Percentiles rank a stretch among this genome's conserved stretches.
phyloP scores from a whole-genome alignment of 2,888 invertebrate species.

The Lycaena phlaeas region DNA sequence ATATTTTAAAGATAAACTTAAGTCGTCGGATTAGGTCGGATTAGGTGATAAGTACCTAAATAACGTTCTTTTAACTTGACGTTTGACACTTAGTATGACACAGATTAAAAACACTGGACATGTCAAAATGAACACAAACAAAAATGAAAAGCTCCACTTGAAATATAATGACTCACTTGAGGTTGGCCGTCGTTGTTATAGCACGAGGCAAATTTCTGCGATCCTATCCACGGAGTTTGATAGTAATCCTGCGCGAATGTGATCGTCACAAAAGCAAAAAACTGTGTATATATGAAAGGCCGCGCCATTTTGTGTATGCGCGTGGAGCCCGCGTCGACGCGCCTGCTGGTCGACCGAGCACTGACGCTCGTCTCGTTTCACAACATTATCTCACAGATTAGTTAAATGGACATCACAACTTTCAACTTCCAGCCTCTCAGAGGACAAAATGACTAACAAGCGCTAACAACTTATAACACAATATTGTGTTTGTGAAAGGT shows the following conservation, averaged over 20 bases:
- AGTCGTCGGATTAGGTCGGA: no score
- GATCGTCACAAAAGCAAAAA: constrained; percentile 36
- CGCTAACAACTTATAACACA: no score
- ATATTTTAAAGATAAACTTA: no score
- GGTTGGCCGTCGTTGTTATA: constrained; percentile 52
- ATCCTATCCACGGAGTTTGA: constrained; percentile 45
- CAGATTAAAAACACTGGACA: constrained; percentile 25
- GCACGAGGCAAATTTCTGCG: constrained; percentile 53
- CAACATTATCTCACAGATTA: constrained; percentile 52
- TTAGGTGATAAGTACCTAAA: no score
- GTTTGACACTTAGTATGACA: constrained; percentile 8
- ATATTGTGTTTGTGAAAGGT: no score
- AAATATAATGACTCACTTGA: constrained; percentile 43
- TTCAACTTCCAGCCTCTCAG: constrained; percentile 16
- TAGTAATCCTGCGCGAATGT: constrained; percentile 46
- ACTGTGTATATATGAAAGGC: constrained; percentile 33
- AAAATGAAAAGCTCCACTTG: constrained; percentile 28
- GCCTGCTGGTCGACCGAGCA: constrained; percentile 52
- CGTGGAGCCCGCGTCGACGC: constrained; percentile 41
- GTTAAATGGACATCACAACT: constrained; percentile 10
- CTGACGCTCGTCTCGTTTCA: constrained; percentile 54
- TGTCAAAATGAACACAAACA: constrained; percentile 34
- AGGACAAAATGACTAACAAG: constrained; percentile 13
- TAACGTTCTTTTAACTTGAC: background rate
- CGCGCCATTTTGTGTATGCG: constrained; percentile 56